These are phyloP conservation scores for Fulmarus glacialis DNA, from an alignment of 2,113 vertebrate genomes.

Conservation along the genomic window DNA sequence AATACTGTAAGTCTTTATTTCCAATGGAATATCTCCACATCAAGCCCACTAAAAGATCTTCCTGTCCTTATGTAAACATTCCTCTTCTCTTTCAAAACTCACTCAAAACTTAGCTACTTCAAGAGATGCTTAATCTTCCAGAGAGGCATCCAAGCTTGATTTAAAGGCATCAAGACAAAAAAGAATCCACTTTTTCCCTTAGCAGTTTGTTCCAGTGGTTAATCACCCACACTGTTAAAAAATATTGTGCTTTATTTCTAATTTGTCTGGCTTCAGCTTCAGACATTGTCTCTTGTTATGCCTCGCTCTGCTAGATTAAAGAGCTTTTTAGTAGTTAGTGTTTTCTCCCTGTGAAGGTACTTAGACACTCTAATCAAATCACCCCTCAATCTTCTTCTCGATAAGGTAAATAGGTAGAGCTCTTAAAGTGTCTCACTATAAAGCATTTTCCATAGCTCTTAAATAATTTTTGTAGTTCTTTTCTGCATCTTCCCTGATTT, in stretches of 20 bases:
- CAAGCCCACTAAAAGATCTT: neutral
- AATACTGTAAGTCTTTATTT: neutral
- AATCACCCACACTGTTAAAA: conserved; percentile 30
- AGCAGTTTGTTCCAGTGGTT: conserved; percentile 33
- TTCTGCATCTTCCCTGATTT: neutral
- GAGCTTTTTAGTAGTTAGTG: conserved; percentile 60
- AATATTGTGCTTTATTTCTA: conserved; percentile 56
- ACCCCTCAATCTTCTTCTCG: conserved; percentile 44
- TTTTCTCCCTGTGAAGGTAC: conserved; percentile 51
- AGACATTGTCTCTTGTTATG: conserved; percentile 18
- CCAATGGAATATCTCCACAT: neutral
- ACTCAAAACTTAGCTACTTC: neutral
- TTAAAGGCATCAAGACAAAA: conserved; percentile 30
- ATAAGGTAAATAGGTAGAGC: conserved; percentile 46
- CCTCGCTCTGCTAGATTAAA: conserved; percentile 47
- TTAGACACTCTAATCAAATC: conserved; percentile 57
- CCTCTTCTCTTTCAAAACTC: neutral
- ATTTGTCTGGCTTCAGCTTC: conserved; percentile 51
- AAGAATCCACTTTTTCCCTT: neutral
- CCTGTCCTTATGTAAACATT: neutral
- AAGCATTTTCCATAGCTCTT: conserved; percentile 13
- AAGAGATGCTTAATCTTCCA: conserved; percentile 5
- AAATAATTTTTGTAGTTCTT: neutral
- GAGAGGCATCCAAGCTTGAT: neutral
- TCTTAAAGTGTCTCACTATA: neutral